Evolutionary conservation across 2,113 vertebrate species (phyloP), one percentile per base, ranked within the genome.

Genomic region (Callocephalon fimbriatum): DNA sequence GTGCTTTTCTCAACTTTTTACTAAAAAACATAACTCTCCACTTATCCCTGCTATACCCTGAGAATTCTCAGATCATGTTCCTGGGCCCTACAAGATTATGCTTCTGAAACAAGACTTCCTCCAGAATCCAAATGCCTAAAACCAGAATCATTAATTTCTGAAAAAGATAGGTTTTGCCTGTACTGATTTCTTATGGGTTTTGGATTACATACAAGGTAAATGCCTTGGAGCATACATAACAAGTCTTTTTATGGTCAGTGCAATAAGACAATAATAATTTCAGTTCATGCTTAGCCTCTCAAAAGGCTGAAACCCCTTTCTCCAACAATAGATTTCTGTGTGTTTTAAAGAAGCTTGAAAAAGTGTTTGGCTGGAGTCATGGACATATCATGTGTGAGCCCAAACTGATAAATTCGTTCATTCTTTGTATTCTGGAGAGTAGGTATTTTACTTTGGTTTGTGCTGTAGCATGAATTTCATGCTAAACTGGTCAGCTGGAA

Each of bases 61-160:
- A 87, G 65, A 93, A 74, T 86, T 94, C 51, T 90, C 54, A 61
- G 40, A 90, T 67, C 16, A 35, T 91, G 95, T 94, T 92, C 40
- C 59, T 83, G 35, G 40, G 29, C 8, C 12, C 22, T 93, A 68
- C 23, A 96, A 65, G 71, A 96, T 94, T 90, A 88, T 18, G 9
- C 35, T 53, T 73, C 75, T 76, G 48, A 91, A 91, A 82, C 1
- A 5, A 68, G 37, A 31, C 47, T 91, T 95, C 21, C 29, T 68
- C 48, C 42, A 87, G 68, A 81, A 93, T 74, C 26, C 40, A 95
- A 84, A 72, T 83, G 31, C 54, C 82, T 50, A 27, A 66, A 93
- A 88, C 14, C 9, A 93, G 40, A 86, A 92, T 59, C 29, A 85
- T 87, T 89, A 74, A 38, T 65, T 92, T 93, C 78, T 51, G 45